These are phyloP conservation scores for Haemorhous mexicanus DNA, from an alignment of 2,113 vertebrate species.

Conservation along the genomic window DNA sequence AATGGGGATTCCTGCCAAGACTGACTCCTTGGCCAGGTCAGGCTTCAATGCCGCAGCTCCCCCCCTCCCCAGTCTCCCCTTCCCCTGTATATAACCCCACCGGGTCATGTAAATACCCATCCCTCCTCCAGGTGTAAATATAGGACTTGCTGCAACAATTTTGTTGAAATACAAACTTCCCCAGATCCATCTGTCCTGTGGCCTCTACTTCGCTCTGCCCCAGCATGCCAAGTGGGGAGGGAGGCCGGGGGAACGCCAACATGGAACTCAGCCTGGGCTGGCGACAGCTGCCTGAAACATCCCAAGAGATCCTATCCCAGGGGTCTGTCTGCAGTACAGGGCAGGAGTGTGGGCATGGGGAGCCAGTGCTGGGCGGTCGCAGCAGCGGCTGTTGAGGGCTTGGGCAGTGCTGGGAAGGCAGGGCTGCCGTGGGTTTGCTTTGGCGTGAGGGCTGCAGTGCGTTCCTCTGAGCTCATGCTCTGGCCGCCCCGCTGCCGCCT, in stretches of 20 bases:
- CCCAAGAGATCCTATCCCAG: fast-evolving
- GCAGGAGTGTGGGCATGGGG: fast-evolving
- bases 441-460: neutral
- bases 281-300: neutral
- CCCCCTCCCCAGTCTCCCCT: neutral
- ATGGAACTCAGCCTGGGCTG: neutral
- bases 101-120: conserved; percentile 28
- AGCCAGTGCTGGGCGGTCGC: fast-evolving
- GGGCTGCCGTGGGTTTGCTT: neutral
- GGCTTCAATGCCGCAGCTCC: neutral
- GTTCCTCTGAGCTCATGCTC: conserved; percentile 34
- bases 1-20: neutral
- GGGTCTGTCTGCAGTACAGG: fast-evolving
- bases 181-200: neutral
- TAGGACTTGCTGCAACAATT: conserved; percentile 86
- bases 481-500: neutral
- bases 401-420: neutral
- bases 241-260: fast-evolving
- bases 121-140: conserved; percentile 74
- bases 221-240: neutral
- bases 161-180: conserved; percentile 84
- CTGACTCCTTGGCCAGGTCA: neutral
- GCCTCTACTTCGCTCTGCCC: conserved; percentile 27
- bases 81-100: conserved; percentile 25
- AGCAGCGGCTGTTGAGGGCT: neutral